A percentile compares a stretch with the other conserved stretches of the same genome.
Conservation (phyloP, 1,140 invertebrate genomes). For the Chrysoperla carnea region DNA sequence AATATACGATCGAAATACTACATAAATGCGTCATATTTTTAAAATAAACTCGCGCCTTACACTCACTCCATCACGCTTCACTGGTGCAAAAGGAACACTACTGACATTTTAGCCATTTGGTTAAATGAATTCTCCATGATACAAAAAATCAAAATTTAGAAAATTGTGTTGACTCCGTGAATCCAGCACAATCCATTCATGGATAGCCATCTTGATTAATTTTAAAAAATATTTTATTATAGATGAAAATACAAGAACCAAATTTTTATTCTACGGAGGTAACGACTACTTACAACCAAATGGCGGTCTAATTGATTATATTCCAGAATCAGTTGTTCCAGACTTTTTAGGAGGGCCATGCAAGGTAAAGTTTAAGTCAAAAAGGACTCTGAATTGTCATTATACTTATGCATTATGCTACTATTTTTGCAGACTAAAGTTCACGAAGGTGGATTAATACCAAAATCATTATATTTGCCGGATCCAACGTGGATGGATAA, state of each 20-base stretch:
- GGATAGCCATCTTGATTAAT: conserved; percentile 3
- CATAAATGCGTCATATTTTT: no score
- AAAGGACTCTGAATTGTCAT: no score
- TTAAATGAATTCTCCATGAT: no score
- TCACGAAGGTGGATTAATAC: conserved; percentile 73
- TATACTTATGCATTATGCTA: neutral
- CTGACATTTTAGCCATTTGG: no score
- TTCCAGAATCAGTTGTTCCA: conserved; percentile 71
- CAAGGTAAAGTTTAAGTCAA: conserved; percentile 38
- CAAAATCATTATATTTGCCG: conserved; percentile 70
- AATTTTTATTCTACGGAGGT: conserved; percentile 86
- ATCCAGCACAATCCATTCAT: no score
- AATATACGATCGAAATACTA: no score
- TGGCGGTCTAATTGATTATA: conserved; percentile 72
- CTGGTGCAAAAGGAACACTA: no score
- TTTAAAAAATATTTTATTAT: conserved; percentile 14
- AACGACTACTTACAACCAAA: conserved; percentile 61
- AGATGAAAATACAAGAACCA: conserved; percentile 89
- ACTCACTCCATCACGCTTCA: no score
- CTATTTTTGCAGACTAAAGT: conserved; percentile 47
- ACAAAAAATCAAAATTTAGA: no score
- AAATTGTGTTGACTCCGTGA: no score
- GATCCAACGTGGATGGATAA: conserved; percentile 27
- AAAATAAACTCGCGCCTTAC: no score
- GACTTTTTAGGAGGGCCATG: conserved; percentile 83